Base-by-base conservation (phyloP, 2,888 invertebrate genomes). In the Dusona sp. region DNA sequence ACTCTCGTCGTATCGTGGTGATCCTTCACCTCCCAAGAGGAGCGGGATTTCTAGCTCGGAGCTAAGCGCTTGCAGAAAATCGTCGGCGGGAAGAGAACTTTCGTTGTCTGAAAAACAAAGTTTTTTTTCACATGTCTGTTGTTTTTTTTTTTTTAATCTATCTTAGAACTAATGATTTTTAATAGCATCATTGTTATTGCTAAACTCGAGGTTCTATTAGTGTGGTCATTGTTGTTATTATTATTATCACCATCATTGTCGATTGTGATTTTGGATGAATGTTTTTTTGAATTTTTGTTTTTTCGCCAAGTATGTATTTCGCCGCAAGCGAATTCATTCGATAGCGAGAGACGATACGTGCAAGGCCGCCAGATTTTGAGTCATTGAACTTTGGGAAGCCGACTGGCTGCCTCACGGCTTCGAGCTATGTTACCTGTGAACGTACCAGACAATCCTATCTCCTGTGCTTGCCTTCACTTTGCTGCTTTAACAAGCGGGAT, bases 21-120 rank as follows among this genome's bases (percentile, higher is more conserved):
- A 90, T 73, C 89, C 88, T 72, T 91, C 92, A 38, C 88, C 91
- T 1, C 90, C 91, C 61, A 92, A 79, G 3, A 91, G 84, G 42
- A 91, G 80, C 4, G 93, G 92, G 54, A 93, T 92, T 54, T 93
- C 92, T 68, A 93, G 85, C 75, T 91, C 92, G 0, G 92, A 91
- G 83, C 92, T 92, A 51, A 92, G 87, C 16, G 92, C 90, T 87
- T 93, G 91, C 61, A 93, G 90, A 72, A 93, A 91, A 79, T 93
- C 92, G 79, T 93, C 93, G 3, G 90, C 88, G 2, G 92, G 89
- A 68, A 92, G 83, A 25, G 89, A 87, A 75, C 88, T 89, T 51
- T 91, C 91, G 0, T 89, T 88, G 64, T 91, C 92, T 93, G 87
- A 0, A 90, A 87, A 68, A 72, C n/a, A n/a, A n/a, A n/a, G n/a